Evolutionary conservation across 2,113 vertebrate species (phyloP).

Genomic region (Catharus bicknelli): DNA sequence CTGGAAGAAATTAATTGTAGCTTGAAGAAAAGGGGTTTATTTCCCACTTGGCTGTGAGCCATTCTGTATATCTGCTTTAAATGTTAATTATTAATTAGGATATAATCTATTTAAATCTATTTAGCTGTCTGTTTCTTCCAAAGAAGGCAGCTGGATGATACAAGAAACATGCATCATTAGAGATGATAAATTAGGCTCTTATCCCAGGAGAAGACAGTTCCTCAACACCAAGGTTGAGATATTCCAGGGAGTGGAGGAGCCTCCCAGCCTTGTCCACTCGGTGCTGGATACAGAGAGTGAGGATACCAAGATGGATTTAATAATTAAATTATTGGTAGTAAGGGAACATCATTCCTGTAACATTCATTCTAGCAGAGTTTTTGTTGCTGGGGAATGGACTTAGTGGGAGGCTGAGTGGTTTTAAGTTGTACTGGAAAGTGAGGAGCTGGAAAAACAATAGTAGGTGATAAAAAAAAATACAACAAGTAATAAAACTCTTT

Average conservation of each 20-base stretch:
- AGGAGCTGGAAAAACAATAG: background rate
- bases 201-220: background rate
- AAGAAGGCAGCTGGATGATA: conserved; percentile 30
- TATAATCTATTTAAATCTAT: conserved; percentile 37
- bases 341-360: background rate
- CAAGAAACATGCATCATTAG: conserved; percentile 19
- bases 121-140: conserved; percentile 11
- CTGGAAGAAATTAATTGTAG: conserved; percentile 32
- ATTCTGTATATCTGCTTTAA: conserved; percentile 39
- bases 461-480: background rate
- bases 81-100: conserved; percentile 56
- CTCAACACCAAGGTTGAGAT: background rate
- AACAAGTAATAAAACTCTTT: background rate
- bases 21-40: conserved; percentile 13
- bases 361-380: background rate
- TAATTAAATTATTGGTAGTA: background rate
- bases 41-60: conserved; percentile 28
- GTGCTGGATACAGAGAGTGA: background rate
- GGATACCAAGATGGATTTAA: background rate
- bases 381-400: background rate
- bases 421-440: background rate
- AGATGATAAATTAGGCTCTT: conserved; percentile 32
- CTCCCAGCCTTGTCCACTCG: background rate
- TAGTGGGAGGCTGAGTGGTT: background rate
- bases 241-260: background rate